A percentile compares a stretch with the other conserved stretches of the same genome.
Conservation (phyloP, 2,888 invertebrate genomes). For the Carterocephalus palaemon region DNA sequence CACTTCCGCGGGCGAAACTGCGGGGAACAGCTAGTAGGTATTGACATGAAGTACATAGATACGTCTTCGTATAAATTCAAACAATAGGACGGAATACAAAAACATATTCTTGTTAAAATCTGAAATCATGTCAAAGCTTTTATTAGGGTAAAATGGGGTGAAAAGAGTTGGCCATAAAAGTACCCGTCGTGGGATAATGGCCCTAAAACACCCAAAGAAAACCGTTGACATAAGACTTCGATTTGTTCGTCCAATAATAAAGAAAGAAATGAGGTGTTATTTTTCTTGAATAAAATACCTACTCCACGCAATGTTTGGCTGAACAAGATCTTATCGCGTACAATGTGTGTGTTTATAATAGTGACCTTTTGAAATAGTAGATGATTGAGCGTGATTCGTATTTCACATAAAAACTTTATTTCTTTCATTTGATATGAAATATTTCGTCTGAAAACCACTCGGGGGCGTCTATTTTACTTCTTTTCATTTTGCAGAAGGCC, state of each 20-base stretch:
- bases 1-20: too few species aligned
- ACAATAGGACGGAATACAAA: background rate
- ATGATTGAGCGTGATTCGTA: too few species aligned
- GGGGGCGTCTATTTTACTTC: too few species aligned
- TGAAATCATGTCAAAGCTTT: slow-evolving; percentile 18
- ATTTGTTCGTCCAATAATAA: slow-evolving; percentile 26
- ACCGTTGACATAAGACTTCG: slow-evolving; percentile 24
- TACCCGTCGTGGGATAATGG: slow-evolving; percentile 14
- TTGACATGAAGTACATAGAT: too few species aligned
- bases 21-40: too few species aligned
- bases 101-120: slow-evolving; percentile 11
- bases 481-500: too few species aligned
- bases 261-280: slow-evolving; percentile 21
- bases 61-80: too few species aligned
- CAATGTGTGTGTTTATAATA: slow-evolving; percentile 21
- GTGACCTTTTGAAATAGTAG: too few species aligned
- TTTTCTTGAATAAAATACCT: slow-evolving; percentile 28
- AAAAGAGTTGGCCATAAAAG: slow-evolving; percentile 17
- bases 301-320: slow-evolving; percentile 36
- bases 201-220: slow-evolving; percentile 22
- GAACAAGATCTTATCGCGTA: slow-evolving; percentile 26
- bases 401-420: too few species aligned
- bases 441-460: too few species aligned
- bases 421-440: too few species aligned
- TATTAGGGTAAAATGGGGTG: slow-evolving; percentile 18